Conservation (phyloP, 2,797 vertebrate species). For the Enteromius viviparus region DNA sequence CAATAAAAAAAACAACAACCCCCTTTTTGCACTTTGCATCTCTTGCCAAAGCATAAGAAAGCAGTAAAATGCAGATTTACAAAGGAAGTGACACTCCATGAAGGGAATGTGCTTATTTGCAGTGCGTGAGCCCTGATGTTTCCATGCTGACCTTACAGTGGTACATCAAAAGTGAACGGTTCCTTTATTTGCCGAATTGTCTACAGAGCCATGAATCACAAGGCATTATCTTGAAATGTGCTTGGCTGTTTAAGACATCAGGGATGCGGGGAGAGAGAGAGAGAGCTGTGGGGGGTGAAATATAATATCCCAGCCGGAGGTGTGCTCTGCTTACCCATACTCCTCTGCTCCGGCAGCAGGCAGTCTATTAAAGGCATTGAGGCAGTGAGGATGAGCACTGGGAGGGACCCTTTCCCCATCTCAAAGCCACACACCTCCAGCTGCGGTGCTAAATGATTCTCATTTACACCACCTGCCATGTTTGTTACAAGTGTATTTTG, state of each 20-base stretch:
- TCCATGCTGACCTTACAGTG: slow-evolving; percentile 67
- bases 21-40: background rate
- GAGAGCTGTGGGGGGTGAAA: slow-evolving; percentile 49
- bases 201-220: slow-evolving; percentile 71
- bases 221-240: slow-evolving; percentile 68
- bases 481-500: slow-evolving; percentile 43
- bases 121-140: slow-evolving; percentile 60
- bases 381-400: slow-evolving; percentile 56
- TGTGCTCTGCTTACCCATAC: slow-evolving; percentile 54
- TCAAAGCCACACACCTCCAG: slow-evolving; percentile 62
- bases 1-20: background rate
- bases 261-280: slow-evolving; percentile 46
- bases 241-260: slow-evolving; percentile 68
- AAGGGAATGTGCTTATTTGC: slow-evolving; percentile 35
- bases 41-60: background rate
- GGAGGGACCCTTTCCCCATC: slow-evolving; percentile 48
- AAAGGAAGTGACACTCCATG: background rate
- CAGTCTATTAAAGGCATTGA: slow-evolving; percentile 60
- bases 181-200: slow-evolving; percentile 58
- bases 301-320: slow-evolving; percentile 61
- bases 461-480: slow-evolving; percentile 67
- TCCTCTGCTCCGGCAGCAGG: slow-evolving; percentile 51
- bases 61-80: background rate
- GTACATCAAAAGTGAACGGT: slow-evolving; percentile 57
- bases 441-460: slow-evolving; percentile 68